A percentile compares a stretch with the other conserved stretches of the same genome.
phyloP scores from a whole-genome alignment of 2,797 vertebrate genomes.

The Phrynocephalus vlangalii region DNA sequence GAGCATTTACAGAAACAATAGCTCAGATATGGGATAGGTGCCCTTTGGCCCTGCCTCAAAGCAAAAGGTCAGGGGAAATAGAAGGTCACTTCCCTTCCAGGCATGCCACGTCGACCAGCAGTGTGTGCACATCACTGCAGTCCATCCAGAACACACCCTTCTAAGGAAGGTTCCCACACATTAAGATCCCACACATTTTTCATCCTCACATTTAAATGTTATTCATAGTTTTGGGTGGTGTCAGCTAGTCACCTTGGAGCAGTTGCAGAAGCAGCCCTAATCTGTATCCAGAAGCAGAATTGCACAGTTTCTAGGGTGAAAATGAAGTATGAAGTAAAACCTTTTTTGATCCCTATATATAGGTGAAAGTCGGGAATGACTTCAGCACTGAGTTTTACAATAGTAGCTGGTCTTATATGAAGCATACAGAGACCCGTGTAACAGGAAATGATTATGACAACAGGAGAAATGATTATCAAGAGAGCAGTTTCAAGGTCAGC shows the following conservation, averaged over 20 bases:
- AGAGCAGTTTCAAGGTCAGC: slow-evolving; percentile 78
- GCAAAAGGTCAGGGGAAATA: too few relatives aligned
- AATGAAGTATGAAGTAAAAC: slow-evolving; percentile 2
- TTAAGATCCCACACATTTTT: neutral
- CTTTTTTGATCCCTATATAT: slow-evolving; percentile 44
- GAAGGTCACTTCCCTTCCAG: too few relatives aligned
- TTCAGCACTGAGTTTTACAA: slow-evolving; percentile 91
- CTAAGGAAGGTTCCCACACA: too few relatives aligned
- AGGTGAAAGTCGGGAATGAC: slow-evolving; percentile 90
- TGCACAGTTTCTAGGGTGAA: neutral
- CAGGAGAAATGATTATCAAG: neutral
- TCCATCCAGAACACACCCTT: too few relatives aligned
- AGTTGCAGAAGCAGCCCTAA: neutral
- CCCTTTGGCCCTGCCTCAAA: too few relatives aligned
- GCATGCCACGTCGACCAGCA: too few relatives aligned
- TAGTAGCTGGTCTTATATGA: slow-evolving; percentile 90
- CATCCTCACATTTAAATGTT: neutral
- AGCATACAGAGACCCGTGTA: slow-evolving; percentile 63
- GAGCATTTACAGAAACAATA: too few relatives aligned
- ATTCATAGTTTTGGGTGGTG: neutral
- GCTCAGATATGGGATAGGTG: too few relatives aligned
- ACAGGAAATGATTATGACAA: slow-evolving; percentile 54
- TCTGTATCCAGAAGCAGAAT: slow-evolving; percentile 3
- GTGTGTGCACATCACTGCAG: too few relatives aligned
- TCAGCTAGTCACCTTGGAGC: neutral